Evolutionary conservation across 2,113 vertebrate species (phyloP).

Genomic region (Suricata suricatta): DNA sequence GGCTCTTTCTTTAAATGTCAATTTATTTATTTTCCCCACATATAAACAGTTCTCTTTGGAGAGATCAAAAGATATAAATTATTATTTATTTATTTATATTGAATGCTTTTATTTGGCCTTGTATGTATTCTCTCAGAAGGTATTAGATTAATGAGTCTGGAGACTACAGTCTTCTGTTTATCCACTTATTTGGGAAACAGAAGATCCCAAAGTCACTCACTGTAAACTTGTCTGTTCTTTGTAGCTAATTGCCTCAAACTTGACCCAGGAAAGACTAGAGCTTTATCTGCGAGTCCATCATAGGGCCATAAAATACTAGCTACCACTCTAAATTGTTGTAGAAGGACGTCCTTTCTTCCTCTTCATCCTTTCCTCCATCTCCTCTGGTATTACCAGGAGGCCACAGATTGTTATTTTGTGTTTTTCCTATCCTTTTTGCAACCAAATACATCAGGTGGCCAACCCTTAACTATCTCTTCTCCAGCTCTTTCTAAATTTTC

Average conservation of each 20-base stretch:
- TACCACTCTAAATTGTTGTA: background rate
- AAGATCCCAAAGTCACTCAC: slow-evolving; percentile 38
- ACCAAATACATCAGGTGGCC: background rate
- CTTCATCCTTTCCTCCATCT: background rate
- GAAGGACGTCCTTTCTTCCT: background rate
- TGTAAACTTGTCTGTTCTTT: slow-evolving; percentile 55
- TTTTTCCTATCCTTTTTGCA: background rate
- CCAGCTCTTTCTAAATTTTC: background rate
- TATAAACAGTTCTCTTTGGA: slow-evolving; percentile 65
- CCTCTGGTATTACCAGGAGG: background rate
- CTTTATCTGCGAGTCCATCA: background rate
- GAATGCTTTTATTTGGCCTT: slow-evolving; percentile 61
- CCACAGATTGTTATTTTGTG: background rate
- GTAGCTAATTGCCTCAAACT: slow-evolving; percentile 41
- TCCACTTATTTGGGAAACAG: slow-evolving; percentile 72
- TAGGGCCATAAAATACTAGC: background rate
- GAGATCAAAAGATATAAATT: slow-evolving; percentile 63
- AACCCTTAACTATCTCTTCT: background rate
- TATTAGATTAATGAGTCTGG: slow-evolving; percentile 70
- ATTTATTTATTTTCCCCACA: slow-evolving; percentile 51
- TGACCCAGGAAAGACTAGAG: slow-evolving; percentile 1
- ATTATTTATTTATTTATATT: slow-evolving; percentile 65
- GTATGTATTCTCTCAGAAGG: slow-evolving; percentile 46
- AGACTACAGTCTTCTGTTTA: slow-evolving; percentile 76
- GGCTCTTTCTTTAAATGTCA: slow-evolving; percentile 49